Evolutionary conservation across 2,797 vertebrate genomes (phyloP), one percentile per base, ranked within the genome.

Genomic region (Acomys russatus): DNA sequence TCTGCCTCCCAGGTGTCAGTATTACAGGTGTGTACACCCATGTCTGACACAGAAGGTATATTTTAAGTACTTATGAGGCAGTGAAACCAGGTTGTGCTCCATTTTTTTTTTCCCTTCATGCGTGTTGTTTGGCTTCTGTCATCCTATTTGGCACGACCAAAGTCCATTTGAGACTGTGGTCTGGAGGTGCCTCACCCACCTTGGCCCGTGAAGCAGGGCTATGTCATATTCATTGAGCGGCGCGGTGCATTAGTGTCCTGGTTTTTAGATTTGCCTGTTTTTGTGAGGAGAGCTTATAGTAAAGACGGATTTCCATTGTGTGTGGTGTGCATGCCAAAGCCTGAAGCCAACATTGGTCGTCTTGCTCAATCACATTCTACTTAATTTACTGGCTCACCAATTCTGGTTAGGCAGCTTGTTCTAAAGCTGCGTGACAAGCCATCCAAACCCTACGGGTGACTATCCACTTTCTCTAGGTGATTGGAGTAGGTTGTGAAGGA

Each of bases 401-500:
- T 38, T 87, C 85, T 70, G 44, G 83, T 15, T 35, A 70, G 66
- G 23, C 68, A 59, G 33, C 68, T 73, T 87, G 30, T 73, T 91
- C 44, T 64, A n/a, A 89, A 88, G 74, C 22, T 28, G 49, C 38
- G 15, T 28, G 84, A n/a, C 66, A 15, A 35, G 49, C 22, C 17
- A 28, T 54, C 56, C 15, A 4, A n/a, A 83, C 10, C 56, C n/a
- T 25, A 1, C 0, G 9, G 79, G 56, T 17, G 35, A 80, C 25
- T 11, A 6, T 3, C 6, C 59, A 22, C 2, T 8, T 17, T 9
- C 20, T 15, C 35, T 35, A 59, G 8, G n/a, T 74, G 49, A 28
- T 1, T 5, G 10, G 51, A 35, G 0, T 3, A 4, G 11, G 51
- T 30, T 2, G 3, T 0, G 22, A 33, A 51, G 63, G 30, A 54